Percentiles rank a stretch among this genome's conserved stretches.
These are phyloP conservation scores for Amaurobius ferox DNA, from an alignment of 2,888 invertebrate genomes.

Conservation along the genomic window DNA sequence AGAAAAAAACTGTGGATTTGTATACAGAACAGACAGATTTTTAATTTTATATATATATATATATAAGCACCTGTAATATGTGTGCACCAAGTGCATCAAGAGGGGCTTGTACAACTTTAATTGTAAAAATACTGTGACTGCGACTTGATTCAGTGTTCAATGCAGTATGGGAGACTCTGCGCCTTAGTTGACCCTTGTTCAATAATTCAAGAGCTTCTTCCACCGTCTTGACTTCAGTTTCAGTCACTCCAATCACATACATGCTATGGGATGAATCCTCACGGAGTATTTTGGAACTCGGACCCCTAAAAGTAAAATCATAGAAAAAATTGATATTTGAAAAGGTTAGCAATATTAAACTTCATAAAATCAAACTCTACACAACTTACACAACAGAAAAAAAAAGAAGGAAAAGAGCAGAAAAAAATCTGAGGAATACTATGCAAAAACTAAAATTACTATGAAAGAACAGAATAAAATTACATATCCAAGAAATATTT, in stretches of 20 bases:
- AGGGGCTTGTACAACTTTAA: constrained; percentile 89
- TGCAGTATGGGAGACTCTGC: constrained; percentile 93
- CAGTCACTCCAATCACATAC: constrained; percentile 95
- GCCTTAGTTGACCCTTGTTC: constrained; percentile 86
- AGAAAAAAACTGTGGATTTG: too few species aligned
- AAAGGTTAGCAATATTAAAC: too few species aligned
- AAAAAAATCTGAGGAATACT: too few species aligned
- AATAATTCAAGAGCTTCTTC: constrained; percentile 96
- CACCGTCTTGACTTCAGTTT: constrained; percentile 94
- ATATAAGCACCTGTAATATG: constrained; percentile 76
- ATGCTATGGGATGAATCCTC: constrained; percentile 91
- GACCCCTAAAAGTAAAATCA: constrained; percentile 79
- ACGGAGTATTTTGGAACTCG: constrained; percentile 91
- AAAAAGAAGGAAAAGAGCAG: too few species aligned
- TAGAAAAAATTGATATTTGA: too few species aligned
- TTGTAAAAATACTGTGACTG: constrained; percentile 97
- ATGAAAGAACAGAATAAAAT: too few species aligned
- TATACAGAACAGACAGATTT: too few species aligned
- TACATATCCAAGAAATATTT: too few species aligned
- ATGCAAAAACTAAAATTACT: too few species aligned
- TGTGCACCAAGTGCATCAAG: constrained; percentile 78
- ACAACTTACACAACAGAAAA: background rate
- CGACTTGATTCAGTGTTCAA: constrained; percentile 97
- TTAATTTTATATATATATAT: too few species aligned
- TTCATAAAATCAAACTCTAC: too few species aligned